Base-by-base conservation (phyloP, 2,113 vertebrate genomes). In the Columba livia region DNA sequence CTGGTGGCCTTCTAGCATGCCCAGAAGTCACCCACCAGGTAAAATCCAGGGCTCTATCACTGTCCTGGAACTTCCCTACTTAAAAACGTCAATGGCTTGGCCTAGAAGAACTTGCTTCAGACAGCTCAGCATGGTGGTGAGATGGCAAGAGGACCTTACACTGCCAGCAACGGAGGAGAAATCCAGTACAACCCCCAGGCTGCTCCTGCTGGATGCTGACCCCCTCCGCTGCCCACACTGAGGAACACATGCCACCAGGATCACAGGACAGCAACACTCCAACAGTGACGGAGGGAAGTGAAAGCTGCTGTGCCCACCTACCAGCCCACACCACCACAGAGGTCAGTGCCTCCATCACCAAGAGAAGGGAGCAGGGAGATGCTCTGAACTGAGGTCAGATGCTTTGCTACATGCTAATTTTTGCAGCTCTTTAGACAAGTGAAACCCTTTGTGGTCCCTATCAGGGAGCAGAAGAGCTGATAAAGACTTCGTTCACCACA, bases 391-490 rank as follows among this genome's bases (percentile, higher is more conserved):
- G 56, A 88, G 67, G 65, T 71, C 84, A 90, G 73, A 61, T 42
- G 81, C 38, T 89, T 85, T 85, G 62, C 28, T 51, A 15, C n/a
- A n/a, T 62, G 72, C 78, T 88, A 91, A 66, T 50, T 93, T 95
- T 40, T 91, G 85, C 79, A 93, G 57, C 73, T 93, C 84, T 62
- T 92, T 38, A 82, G 77, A 94, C 64, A 94, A 90, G n/a, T 80
- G 73, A 62, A 93, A 82, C 38, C 57, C 89, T 95, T 91, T 66
- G 78, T 61, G 90, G 86, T 75, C 79, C 29, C 72, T 91, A 70
- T 96, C 74, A 83, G 57, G 80, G 14, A 89, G 60, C 57, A 91
- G 93, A 97, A 91, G 56, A 70, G 48, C 78, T 88, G 80, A 95
- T 93, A 94, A 96, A 91, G 90, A 82, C 79, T 53, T 42, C 2